phyloP scores from a whole-genome alignment of 2,888 invertebrate species.

The Apamea anceps region DNA sequence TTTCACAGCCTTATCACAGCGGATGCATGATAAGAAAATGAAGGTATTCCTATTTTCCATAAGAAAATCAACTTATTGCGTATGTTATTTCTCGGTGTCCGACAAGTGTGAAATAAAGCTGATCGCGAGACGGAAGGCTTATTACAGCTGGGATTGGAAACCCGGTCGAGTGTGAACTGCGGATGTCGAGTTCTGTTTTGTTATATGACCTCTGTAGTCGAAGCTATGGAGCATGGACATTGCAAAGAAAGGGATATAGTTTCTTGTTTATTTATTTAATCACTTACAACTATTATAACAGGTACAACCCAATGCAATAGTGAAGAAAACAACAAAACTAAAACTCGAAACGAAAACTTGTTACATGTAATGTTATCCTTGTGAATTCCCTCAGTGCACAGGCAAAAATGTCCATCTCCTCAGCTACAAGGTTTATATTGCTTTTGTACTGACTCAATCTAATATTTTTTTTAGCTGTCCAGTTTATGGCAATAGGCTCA shows the following conservation, averaged over 20 bases:
- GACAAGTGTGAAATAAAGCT: conserved; percentile 49
- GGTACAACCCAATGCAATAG: too few relatives aligned
- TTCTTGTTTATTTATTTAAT: too few relatives aligned
- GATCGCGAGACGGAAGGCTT: conserved; percentile 32
- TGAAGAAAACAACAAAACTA: too few relatives aligned
- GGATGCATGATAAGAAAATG: background rate
- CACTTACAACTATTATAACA: too few relatives aligned
- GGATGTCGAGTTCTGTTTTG: conserved; percentile 15
- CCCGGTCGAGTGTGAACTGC: conserved; percentile 36
- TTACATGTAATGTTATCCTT: too few relatives aligned
- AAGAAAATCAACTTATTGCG: conserved; percentile 35
- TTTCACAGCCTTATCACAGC: background rate
- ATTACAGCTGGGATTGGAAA: conserved; percentile 59
- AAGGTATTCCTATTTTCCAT: conserved; percentile 25
- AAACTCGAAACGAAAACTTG: too few relatives aligned
- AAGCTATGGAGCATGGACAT: background rate
- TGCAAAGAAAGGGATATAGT: background rate
- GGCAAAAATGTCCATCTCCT: too few relatives aligned
- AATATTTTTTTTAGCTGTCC: background rate
- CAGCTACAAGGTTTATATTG: too few relatives aligned
- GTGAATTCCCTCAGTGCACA: too few relatives aligned
- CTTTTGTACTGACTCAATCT: background rate
- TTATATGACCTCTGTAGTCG: conserved; percentile 19
- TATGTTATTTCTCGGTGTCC: conserved; percentile 43
- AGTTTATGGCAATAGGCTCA: background rate